Evolutionary conservation across 2,888 invertebrate genomes (phyloP).

Genomic region (Eilema depressum): DNA sequence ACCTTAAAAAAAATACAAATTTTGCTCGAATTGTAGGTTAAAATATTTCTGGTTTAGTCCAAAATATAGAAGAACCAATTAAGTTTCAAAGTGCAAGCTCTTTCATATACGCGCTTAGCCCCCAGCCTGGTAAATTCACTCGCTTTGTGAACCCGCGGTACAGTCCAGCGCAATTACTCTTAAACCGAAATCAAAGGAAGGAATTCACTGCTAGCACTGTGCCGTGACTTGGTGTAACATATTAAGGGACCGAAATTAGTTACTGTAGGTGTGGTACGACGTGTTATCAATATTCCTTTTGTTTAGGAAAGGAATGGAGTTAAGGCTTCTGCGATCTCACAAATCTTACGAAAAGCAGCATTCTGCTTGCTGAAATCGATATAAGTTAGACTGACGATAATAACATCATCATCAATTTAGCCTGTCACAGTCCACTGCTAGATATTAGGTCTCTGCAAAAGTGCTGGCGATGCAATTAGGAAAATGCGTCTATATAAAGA

Average conservation of each 20-base stretch:
- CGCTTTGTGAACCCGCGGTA: constrained; percentile 33
- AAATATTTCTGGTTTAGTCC: background rate
- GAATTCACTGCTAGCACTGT: constrained; percentile 39
- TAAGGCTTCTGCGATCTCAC: background rate
- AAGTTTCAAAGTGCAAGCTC: background rate
- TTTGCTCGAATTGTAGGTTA: background rate
- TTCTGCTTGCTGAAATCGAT: background rate
- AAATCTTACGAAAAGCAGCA: background rate
- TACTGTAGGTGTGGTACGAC: background rate
- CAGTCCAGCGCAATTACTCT: constrained; percentile 44
- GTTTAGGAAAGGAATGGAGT: background rate
- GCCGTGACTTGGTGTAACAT: constrained; percentile 9
- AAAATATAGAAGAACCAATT: background rate
- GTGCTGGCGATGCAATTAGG: no score
- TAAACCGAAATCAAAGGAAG: constrained; percentile 42
- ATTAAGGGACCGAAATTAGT: background rate
- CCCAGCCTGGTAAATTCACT: constrained; percentile 16
- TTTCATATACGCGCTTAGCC: constrained; percentile 7
- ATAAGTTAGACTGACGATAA: background rate
- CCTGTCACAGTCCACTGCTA: no score
- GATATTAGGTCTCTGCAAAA: no score
- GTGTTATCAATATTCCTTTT: background rate
- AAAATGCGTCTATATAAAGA: no score
- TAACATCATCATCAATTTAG: no score
- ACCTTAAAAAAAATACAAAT: background rate